Conservation (phyloP, 2,113 vertebrate species). For the Sciurus niger region DNA sequence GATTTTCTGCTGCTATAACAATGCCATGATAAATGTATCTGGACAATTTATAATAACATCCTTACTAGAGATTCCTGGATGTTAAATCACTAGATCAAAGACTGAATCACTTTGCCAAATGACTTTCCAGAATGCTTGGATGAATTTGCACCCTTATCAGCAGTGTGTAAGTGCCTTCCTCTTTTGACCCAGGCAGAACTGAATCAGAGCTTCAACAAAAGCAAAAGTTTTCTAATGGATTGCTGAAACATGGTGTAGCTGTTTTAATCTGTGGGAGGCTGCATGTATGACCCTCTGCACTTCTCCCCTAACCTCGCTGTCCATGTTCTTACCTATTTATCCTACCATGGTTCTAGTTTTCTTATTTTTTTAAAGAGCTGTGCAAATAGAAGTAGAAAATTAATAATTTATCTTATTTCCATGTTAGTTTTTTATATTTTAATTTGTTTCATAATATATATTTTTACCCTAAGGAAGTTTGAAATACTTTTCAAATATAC, state of each 20-base stretch:
- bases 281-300: neutral
- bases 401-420: conserved; percentile 41
- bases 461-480: conserved; percentile 12
- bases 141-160: neutral
- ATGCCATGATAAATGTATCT: conserved; percentile 3
- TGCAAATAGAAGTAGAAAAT: neutral
- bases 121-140: conserved; percentile 4
- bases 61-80: conserved; percentile 67
- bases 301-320: neutral
- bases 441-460: conserved; percentile 2
- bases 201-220: neutral
- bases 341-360: neutral
- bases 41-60: neutral
- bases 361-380: conserved; percentile 65
- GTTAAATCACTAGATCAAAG: conserved; percentile 46
- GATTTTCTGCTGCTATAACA: conserved; percentile 37
- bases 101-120: conserved; percentile 45
- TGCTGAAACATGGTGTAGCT: neutral
- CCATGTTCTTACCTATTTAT: neutral
- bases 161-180: rapidly evolving
- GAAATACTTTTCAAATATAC: conserved; percentile 41
- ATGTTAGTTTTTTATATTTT: conserved; percentile 10
- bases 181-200: rapidly evolving
- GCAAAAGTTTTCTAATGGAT: neutral
- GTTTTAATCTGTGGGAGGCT: neutral